Base-by-base conservation (phyloP, 2,888 invertebrate species). In the Allophyes oxyacanthae region DNA sequence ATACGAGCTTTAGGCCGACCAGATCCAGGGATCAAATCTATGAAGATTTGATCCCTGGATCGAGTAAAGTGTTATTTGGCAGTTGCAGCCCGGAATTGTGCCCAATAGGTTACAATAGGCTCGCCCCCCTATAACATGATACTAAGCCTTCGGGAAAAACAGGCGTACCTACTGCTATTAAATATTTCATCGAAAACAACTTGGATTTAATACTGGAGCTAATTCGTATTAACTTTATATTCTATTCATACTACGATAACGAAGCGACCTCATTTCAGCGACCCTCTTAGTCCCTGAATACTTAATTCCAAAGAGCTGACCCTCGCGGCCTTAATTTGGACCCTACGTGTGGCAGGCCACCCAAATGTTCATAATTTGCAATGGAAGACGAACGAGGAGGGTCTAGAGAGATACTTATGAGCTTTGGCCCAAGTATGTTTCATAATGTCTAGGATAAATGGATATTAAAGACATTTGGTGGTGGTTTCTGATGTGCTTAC, bases 251-350 rank as follows among this genome's bases (percentile, higher is more conserved):
- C 1, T 14, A 36, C 14, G 26, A 13, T 10, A 26, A 44, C 28
- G 30, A 42, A 11, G 10, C 13, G 41, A 26, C 48, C 44, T 49
- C 33, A 54, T 54, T 59, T 13, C 5, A 33, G n/a, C n/a, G 37
- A 43, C 38, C 48, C 48, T 53, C 42, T 61, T 44, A 53, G 40
- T 49, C 41, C 41, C 41, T 14, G 53, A 56, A 62, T 72, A 59
- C 49, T 46, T 50, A 36, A 54, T 61, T 38, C 25, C 32, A 38
- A 54, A 48, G 40, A 20, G 51, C 34, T 20, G 34, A 55, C 43
- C 50, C 60, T 13, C 28, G 13, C 6, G 53, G 13, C 42, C 52
- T 33, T 48, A 30, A 53, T 38, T 9, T 44, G 34, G 13, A 7
- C 14, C 28, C 37, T 9, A 14, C 13, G 11, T 15, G 25, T 14